These are phyloP conservation scores for Valencia hispanica DNA, from an alignment of 2,797 vertebrate species.

Conservation along the genomic window DNA sequence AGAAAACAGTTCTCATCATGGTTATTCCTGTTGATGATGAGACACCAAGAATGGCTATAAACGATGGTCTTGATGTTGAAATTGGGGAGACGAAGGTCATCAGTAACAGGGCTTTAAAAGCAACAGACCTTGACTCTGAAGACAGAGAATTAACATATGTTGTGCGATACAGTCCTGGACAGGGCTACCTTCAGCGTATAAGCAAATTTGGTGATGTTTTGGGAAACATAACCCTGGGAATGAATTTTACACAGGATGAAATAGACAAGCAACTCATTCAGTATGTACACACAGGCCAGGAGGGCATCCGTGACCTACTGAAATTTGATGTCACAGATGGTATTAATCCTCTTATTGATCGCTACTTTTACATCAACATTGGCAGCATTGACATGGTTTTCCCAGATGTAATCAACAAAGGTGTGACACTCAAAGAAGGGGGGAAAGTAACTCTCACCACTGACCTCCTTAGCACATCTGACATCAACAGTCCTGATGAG, in stretches of 20 bases:
- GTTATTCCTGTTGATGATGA: conserved; percentile 90
- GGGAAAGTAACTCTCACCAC: conserved; percentile 87
- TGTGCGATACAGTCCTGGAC: conserved; percentile 80
- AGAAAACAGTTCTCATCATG: conserved; percentile 83
- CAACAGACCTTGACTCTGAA: conserved; percentile 89
- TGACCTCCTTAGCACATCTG: conserved; percentile 87
- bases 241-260: conserved; percentile 91
- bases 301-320: conserved; percentile 86
- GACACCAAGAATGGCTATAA: conserved; percentile 86
- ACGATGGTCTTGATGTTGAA: conserved; percentile 86
- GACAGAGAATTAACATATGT: conserved; percentile 86
- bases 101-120: conserved; percentile 84
- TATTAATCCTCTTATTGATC: conserved; percentile 86
- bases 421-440: conserved; percentile 87
- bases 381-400: conserved; percentile 85
- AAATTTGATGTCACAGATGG: conserved; percentile 92
- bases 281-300: conserved; percentile 87
- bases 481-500: conserved; percentile 88
- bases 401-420: conserved; percentile 89
- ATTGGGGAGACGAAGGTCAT: conserved; percentile 87
- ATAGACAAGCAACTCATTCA: conserved; percentile 85
- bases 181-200: conserved; percentile 86
- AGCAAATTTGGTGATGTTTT: conserved; percentile 78
- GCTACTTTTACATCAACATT: conserved; percentile 88
- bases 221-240: conserved; percentile 84